Evolutionary conservation across 1,140 invertebrate genomes (phyloP).

Genomic region (Drosophila athabasca): DNA sequence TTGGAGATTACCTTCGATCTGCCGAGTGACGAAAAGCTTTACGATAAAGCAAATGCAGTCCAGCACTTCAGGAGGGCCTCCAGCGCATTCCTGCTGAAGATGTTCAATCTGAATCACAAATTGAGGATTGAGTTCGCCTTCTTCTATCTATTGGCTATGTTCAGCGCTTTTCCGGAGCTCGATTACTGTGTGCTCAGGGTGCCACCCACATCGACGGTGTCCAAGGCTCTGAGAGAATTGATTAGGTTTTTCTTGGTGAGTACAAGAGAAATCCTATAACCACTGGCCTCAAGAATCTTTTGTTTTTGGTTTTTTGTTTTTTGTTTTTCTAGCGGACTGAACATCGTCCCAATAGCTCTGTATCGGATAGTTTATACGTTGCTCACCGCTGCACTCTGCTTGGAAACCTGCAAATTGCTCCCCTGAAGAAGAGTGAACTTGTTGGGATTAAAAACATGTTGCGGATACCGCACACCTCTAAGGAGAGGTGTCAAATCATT

Average conservation of each 20-base stretch:
- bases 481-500: not conserved
- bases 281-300: not conserved
- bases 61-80: constrained; percentile 3
- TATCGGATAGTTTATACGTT: constrained; percentile 48
- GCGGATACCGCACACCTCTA: not conserved
- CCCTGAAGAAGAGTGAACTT: constrained; percentile 30
- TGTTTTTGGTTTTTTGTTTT: too few species aligned
- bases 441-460: constrained; percentile 25
- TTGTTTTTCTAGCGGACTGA: constrained; percentile 28
- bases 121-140: constrained; percentile 48
- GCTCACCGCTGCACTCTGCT: constrained; percentile 57
- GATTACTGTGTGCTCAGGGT: constrained; percentile 57
- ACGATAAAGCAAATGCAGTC: not conserved
- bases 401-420: constrained; percentile 42
- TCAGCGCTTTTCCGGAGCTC: constrained; percentile 55
- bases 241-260: constrained; percentile 53
- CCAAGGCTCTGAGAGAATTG: constrained; percentile 27
- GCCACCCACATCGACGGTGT: constrained; percentile 10
- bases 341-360: constrained; percentile 38
- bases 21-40: not conserved
- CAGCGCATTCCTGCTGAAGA: constrained; percentile 54
- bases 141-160: constrained; percentile 54
- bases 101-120: constrained; percentile 56
- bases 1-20: constrained; percentile 30
- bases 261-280: not conserved